A percentile compares a stretch with the other conserved stretches of the same genome.
Conservation (phyloP, 1,140 invertebrate species). For the Neuroterus valhalla region DNA sequence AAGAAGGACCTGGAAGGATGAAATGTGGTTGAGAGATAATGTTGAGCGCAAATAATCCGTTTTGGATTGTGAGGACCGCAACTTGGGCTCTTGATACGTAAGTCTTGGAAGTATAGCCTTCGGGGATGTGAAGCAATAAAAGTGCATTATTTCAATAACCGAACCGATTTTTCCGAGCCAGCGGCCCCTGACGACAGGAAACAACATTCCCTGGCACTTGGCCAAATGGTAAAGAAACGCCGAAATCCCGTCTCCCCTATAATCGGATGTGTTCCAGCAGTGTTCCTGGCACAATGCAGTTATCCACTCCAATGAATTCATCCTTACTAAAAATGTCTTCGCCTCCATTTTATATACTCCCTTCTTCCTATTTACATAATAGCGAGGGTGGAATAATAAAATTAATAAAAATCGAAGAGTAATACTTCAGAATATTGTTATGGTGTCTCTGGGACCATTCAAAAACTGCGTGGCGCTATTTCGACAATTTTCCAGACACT, state of each 20-base stretch:
- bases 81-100: not conserved
- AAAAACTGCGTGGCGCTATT: no score
- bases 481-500: no score
- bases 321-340: slow-evolving; percentile 41
- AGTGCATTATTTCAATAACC: slow-evolving; percentile 72
- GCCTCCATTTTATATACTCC: not conserved
- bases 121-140: slow-evolving; percentile 62
- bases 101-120: slow-evolving; percentile 9
- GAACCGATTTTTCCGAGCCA: slow-evolving; percentile 69
- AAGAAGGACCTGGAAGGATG: not conserved
- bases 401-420: no score
- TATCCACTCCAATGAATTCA: slow-evolving; percentile 70
- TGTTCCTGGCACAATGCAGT: slow-evolving; percentile 71
- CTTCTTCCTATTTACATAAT: no score
- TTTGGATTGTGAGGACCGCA: slow-evolving; percentile 12
- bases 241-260: slow-evolving; percentile 70
- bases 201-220: slow-evolving; percentile 69
- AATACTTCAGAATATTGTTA: no score
- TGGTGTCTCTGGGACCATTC: no score
- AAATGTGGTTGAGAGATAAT: slow-evolving; percentile 44
- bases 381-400: no score
- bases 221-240: slow-evolving; percentile 69
- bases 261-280: slow-evolving; percentile 72
- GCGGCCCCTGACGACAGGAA: slow-evolving; percentile 68
- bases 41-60: slow-evolving; percentile 55